Evolutionary conservation across 1,140 invertebrate species (phyloP), one percentile per base, ranked within the genome.

Genomic region (Saccostrea glomerata): DNA sequence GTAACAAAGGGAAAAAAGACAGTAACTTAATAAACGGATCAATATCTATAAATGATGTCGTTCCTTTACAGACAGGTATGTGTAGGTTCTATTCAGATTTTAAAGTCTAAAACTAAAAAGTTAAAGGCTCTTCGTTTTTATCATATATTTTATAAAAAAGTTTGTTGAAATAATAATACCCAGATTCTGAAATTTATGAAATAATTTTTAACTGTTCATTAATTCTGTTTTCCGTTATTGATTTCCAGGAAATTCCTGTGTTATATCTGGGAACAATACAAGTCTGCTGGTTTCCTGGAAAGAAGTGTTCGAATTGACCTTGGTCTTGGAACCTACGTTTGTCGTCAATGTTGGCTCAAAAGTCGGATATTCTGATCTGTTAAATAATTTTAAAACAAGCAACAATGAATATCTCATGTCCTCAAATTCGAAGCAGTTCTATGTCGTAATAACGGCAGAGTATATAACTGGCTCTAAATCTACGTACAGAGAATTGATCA

Each of bases 31-130:
- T 87, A 17, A 87, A 77, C 30, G 70, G 63, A 13, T 77, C 66
- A 56, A 77, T 87, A 73, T 47, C 56, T 25, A 30, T 87, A 54
- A 55, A 13, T 17, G 47, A 77, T 25, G 17, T 77, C 11, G 73
- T 77, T 40, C 86, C 86, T 17, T 20, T 36, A 40, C 73, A 73
- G 40, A 87, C 86, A 47, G 86, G 86, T 87, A 82, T 56, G 47
- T 36, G 30, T 36, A 1, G 30, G 30, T 36, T 36, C 30, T 36
- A 36, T 36, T 36, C n/a, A 36, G 30, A 2, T 36, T 1, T 36
- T 36, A 1, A 36, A 36, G 30, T 36, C 30, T 36, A 1, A 47
- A 47, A 7, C 5, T 47, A 6, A 7, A 47, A 2, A 9, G 47
- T 47, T 2, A 7, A 47, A 47, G 2, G 30, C 30, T 47, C 47